Evolutionary conservation across 37 sponge, comb jelly and placozoan genomes (phyloP), one percentile per base, ranked within the genome.

Genomic region (Halichondria panicea): DNA sequence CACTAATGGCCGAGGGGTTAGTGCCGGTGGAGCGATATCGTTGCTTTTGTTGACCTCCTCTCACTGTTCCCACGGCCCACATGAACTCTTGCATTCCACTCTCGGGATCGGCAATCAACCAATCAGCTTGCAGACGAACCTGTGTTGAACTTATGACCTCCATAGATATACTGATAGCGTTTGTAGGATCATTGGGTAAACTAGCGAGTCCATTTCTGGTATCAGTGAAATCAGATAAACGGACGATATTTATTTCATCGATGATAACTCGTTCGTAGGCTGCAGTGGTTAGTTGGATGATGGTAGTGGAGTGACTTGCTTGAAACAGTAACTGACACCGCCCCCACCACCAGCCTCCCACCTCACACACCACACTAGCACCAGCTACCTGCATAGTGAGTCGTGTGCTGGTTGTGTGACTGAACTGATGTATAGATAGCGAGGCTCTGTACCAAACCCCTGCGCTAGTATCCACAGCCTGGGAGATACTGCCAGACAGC

Each of bases 1-100:
- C 45, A 37, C 67, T 63, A 8, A 50, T 62, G 27, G 62, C 88
- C 3, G 31, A 2, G 33, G n/a, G 34, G 4, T 2, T 27, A 9
- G 66, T 44, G 11, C 85, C 85, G 63, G 83, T 79, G 21, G 85
- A 83, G 8, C 63, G 44, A 44, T 75, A 92, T 25, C 34, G 32
- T 44, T 75, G 76, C 35, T 80, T 48, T 62, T 92, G 93, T 21
- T 79, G 68, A 0, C 93, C 93, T 5, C 88, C 85, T 18, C 76
- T 72, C 22, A 60, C 68, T 4, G 81, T 92, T 22, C 93, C 93
- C 13, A 92, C 36, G 34, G 88, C 88, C 79, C 79, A 92, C 59
- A 36, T 15, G 63, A 80, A 80, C 70, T 79, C 76, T 13, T 55
- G 21, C 35, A 87, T 31, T 21, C 93, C 85, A 75, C 81, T 80